Conservation (phyloP, 2,888 invertebrate species). For the Cataglyphis albicans region DNA sequence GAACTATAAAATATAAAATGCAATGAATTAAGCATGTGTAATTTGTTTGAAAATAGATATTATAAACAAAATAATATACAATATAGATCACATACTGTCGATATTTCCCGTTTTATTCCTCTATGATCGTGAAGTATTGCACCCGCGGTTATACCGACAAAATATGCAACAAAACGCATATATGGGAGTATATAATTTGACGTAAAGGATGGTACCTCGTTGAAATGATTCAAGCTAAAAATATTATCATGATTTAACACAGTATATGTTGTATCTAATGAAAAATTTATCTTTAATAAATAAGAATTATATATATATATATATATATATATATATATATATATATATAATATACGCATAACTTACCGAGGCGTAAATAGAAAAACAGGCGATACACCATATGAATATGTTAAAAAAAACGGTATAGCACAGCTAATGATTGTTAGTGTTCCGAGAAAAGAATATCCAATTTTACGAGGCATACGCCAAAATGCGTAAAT, state of each 20-base stretch:
- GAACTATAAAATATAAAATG: slow-evolving; percentile 1
- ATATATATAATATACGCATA: not conserved
- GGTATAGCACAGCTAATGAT: not conserved
- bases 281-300: not conserved
- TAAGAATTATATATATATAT: not conserved
- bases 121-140: slow-evolving; percentile 11
- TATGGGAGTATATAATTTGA: not conserved
- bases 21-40: not conserved
- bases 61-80: not conserved
- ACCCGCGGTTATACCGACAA: not conserved
- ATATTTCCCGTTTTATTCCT: not conserved
- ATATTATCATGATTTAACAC: not conserved
- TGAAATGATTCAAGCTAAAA: not conserved
- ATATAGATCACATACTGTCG: not conserved
- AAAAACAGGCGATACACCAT: not conserved
- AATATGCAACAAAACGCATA: not conserved
- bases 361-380: not conserved
- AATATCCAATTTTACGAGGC: not conserved
- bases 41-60: not conserved
- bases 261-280: not conserved
- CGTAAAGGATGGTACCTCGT: not conserved
- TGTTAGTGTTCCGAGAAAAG: not conserved
- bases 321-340: no score
- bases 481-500: slow-evolving; percentile 12
- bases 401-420: not conserved